Evolutionary conservation across 2,113 vertebrate species (phyloP).

Genomic region (Rhea pennata): DNA sequence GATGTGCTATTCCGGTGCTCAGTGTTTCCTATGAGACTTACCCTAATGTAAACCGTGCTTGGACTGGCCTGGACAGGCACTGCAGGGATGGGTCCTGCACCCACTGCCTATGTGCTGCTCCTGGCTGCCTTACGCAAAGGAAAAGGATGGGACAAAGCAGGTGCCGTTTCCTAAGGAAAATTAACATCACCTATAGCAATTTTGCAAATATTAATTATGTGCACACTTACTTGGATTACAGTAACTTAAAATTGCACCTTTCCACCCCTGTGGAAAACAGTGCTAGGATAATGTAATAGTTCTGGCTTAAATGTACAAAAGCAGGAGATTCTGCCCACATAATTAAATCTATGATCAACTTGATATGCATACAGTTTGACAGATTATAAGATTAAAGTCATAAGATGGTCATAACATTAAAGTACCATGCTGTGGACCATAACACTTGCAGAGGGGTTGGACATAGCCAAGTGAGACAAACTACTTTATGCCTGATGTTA

Average conservation of each 20-base stretch:
- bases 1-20: fast-evolving
- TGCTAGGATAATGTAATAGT: background rate
- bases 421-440: background rate
- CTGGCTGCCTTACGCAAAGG: background rate
- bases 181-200: background rate
- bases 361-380: fast-evolving
- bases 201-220: background rate
- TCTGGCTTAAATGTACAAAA: background rate
- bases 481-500: too few relatives aligned
- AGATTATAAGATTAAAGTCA: background rate
- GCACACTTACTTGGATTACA: background rate
- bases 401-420: background rate
- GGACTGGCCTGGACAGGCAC: background rate
- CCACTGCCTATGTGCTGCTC: background rate
- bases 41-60: fast-evolving
- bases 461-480: background rate
- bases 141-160: background rate
- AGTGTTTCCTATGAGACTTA: background rate
- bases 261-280: background rate
- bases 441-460: background rate
- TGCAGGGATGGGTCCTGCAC: background rate
- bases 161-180: slow-evolving; percentile 19
- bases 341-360: background rate
- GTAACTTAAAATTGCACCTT: background rate
- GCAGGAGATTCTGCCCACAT: background rate